Conservation (phyloP, 2,797 vertebrate genomes). For the Aplochiton taeniatus region DNA sequence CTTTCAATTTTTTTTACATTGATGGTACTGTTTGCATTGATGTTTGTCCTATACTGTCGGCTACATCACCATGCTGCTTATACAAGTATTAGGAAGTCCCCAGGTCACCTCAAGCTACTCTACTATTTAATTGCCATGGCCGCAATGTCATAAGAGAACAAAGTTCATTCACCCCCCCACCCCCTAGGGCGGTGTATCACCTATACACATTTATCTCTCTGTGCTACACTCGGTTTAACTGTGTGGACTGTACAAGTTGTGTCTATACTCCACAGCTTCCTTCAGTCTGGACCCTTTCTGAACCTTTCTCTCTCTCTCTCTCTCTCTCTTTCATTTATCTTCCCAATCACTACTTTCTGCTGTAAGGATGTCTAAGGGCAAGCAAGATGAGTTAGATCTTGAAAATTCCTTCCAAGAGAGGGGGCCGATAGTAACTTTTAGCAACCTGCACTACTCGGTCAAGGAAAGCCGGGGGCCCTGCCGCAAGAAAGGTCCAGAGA, state of each 20-base stretch:
- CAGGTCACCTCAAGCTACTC: too few relatives aligned
- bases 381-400: neutral
- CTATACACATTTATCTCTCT: too few relatives aligned
- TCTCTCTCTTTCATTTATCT: slow-evolving; percentile 2
- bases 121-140: neutral
- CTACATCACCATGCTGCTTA: neutral
- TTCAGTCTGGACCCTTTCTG: neutral
- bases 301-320: neutral
- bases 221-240: too few relatives aligned
- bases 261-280: neutral
- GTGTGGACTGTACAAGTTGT: too few relatives aligned
- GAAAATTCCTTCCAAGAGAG: slow-evolving; percentile 46
- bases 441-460: slow-evolving; percentile 66
- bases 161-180: neutral
- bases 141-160: neutral
- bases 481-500: slow-evolving; percentile 55
- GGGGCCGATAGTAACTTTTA: slow-evolving; percentile 71
- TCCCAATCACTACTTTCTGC: slow-evolving; percentile 3
- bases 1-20: too few relatives aligned
- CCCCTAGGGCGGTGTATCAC: neutral
- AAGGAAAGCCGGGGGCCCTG: slow-evolving; percentile 56
- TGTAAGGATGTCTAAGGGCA: slow-evolving; percentile 45
- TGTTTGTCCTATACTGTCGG: too few relatives aligned
- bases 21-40: too few relatives aligned
- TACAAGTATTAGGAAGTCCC: neutral